Conservation (phyloP, 2,113 vertebrate species). For the Nycticebus coucang region DNA sequence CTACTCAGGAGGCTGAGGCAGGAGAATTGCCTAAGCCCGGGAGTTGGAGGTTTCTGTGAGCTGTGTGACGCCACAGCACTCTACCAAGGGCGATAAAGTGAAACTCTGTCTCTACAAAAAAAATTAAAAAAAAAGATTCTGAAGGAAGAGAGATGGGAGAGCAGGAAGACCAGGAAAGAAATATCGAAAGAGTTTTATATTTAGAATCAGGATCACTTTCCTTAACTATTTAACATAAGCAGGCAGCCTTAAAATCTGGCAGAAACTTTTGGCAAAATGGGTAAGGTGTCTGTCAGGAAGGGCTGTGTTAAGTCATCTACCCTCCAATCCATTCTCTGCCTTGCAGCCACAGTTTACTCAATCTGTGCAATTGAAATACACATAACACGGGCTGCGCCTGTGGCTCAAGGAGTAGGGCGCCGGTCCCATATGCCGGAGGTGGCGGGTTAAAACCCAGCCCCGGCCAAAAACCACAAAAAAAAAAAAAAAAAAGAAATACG, state of each 20-base stretch:
- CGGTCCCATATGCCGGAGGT: too few relatives aligned
- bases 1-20: too few relatives aligned
- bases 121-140: background rate
- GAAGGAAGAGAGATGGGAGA: background rate
- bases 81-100: too few relatives aligned
- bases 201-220: background rate
- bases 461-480: too few relatives aligned
- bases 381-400: too few relatives aligned
- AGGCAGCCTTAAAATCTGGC: conserved; percentile 15
- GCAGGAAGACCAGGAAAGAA: background rate
- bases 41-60: too few relatives aligned
- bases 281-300: background rate
- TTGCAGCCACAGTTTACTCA: background rate
- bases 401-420: too few relatives aligned
- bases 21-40: too few relatives aligned
- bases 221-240: background rate
- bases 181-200: background rate
- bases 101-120: too few relatives aligned
- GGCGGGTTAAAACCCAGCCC: too few relatives aligned
- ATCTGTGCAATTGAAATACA: background rate
- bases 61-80: too few relatives aligned
- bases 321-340: background rate
- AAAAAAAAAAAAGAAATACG: too few relatives aligned
- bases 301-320: background rate
- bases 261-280: conserved; percentile 48